A percentile compares a stretch with the other conserved stretches of the same genome.
These are phyloP conservation scores for Gryllus bimaculatus DNA, from an alignment of 1,140 invertebrate genomes.

Conservation along the genomic window DNA sequence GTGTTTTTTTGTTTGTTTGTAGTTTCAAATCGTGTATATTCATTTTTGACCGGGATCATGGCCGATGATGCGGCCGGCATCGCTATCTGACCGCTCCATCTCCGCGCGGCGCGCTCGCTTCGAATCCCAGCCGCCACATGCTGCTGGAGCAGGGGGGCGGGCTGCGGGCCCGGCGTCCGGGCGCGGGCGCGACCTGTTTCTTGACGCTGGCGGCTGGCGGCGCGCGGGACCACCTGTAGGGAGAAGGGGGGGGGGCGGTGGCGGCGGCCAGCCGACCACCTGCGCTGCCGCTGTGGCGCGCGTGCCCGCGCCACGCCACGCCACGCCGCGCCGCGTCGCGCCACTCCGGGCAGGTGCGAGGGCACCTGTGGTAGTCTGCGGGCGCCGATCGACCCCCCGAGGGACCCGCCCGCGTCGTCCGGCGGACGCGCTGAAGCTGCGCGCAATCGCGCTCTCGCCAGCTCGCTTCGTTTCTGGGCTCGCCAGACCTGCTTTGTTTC, in stretches of 20 bases:
- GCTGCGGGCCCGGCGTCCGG: no score
- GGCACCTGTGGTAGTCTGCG: not conserved
- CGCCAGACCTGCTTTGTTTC: no score
- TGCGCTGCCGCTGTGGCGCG: not conserved
- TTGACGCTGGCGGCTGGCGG: not conserved
- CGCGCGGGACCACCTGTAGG: not conserved
- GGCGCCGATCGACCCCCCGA: not conserved
- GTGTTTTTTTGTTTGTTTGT: no score
- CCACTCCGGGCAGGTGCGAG: not conserved
- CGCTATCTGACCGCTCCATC: no score
- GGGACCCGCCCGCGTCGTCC: not conserved
- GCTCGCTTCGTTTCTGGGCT: no score
- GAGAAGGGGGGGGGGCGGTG: no score
- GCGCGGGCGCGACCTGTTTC: not conserved
- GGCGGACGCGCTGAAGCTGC: not conserved
- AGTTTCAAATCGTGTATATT: no score
- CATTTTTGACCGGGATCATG: no score
- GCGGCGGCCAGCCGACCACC: not conserved
- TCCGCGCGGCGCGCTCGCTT: not conserved
- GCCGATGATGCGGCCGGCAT: no score
- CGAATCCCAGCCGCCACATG: not conserved
- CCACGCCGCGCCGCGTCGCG: no score
- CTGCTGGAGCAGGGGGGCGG: no score
- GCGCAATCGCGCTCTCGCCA: not conserved
- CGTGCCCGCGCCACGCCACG: not conserved